These are phyloP conservation scores for Stegodyphus dumicola DNA, from an alignment of 1,140 invertebrate genomes.

Conservation along the genomic window DNA sequence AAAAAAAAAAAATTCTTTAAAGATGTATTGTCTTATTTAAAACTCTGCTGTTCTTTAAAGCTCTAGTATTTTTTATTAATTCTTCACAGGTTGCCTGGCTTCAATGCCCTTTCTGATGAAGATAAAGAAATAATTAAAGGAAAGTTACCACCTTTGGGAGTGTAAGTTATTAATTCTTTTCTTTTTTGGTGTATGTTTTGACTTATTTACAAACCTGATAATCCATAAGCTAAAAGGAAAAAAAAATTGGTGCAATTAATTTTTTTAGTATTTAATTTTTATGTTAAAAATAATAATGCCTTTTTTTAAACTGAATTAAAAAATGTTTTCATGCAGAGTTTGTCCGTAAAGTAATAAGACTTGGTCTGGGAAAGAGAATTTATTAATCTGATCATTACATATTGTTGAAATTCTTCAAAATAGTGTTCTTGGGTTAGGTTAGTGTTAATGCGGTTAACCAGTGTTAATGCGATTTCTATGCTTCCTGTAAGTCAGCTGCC, in stretches of 20 bases:
- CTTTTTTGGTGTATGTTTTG: not conserved
- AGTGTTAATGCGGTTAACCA: no score
- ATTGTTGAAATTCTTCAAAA: not conserved
- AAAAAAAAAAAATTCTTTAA: not conserved
- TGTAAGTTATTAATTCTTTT: conserved; percentile 19
- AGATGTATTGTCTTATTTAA: not conserved
- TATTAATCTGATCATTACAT: not conserved
- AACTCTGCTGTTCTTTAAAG: not conserved
- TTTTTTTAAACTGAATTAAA: no score
- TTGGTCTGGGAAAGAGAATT: not conserved
- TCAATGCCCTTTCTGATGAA: conserved; percentile 77
- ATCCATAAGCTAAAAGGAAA: no score
- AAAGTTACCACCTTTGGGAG: conserved; percentile 70
- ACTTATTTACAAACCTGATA: no score
- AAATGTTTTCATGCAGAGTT: not conserved
- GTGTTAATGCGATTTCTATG: not conserved
- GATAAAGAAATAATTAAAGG: conserved; percentile 79
- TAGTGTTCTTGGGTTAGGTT: not conserved
- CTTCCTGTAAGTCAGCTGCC: not conserved
- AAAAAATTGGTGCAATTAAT: no score
- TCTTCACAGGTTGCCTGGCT: conserved; percentile 77
- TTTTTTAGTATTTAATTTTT: no score
- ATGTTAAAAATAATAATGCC: no score
- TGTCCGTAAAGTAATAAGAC: not conserved
- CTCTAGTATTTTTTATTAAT: not conserved